Evolutionary conservation across 2,888 invertebrate species (phyloP).

Genomic region (Tricholauxania praeusta): DNA sequence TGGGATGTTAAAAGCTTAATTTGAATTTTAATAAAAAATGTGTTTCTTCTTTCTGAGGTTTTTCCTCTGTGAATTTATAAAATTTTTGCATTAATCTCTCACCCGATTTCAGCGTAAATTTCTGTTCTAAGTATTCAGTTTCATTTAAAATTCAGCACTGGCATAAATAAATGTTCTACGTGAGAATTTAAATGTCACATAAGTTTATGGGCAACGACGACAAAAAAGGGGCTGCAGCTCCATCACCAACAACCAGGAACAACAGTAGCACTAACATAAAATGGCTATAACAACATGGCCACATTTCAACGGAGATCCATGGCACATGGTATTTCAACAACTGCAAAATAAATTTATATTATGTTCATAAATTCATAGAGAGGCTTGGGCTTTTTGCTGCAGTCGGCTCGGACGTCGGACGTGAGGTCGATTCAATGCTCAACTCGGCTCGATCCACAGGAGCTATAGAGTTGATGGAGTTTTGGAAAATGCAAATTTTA

Average conservation of each 20-base stretch:
- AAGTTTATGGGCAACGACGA: not conserved
- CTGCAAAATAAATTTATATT: conserved; percentile 64
- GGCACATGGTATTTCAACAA: conserved; percentile 8
- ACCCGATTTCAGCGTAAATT: conserved; percentile 43
- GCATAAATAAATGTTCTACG: conserved; percentile 58
- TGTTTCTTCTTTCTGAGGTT: no score
- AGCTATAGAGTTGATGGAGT: conserved; percentile 15
- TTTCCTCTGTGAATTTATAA: no score
- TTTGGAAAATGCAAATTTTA: conserved; percentile 31
- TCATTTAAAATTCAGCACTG: conserved; percentile 63
- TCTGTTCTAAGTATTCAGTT: conserved; percentile 47
- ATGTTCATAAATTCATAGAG: conserved; percentile 65
- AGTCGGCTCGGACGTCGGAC: conserved; percentile 16
- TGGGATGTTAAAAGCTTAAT: no score
- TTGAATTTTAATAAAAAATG: no score
- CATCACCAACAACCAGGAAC: not conserved
- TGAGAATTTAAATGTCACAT: conserved; percentile 21
- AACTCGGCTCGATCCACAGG: not conserved
- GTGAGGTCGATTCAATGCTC: conserved; percentile 10
- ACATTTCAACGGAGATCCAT: conserved; percentile 30
- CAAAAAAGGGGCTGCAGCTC: conserved; percentile 1
- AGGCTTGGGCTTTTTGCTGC: conserved; percentile 18
- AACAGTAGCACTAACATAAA: conserved; percentile 5
- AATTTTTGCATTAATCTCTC: conserved; percentile 24
- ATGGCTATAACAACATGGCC: conserved; percentile 23